phyloP scores from a whole-genome alignment of 2,888 invertebrate species.

The Cephus spinipes region DNA sequence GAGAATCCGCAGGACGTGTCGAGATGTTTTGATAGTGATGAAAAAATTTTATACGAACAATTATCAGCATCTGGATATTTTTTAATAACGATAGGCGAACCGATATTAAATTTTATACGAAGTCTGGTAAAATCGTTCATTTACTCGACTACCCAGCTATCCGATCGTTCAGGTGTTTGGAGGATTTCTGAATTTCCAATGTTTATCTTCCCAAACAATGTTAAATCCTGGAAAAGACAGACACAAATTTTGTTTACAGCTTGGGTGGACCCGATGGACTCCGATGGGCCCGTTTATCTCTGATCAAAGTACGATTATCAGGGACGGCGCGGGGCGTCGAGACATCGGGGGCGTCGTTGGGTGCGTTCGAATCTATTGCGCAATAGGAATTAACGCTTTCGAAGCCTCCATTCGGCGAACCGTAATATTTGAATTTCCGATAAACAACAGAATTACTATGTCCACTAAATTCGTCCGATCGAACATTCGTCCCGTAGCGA shows the following conservation, averaged over 20 bases:
- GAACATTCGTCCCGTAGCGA: rapidly evolving
- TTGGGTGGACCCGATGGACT: not conserved
- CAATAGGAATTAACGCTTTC: not conserved
- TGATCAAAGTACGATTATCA: not conserved
- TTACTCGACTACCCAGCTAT: not conserved
- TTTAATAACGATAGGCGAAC: not conserved
- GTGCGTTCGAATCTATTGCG: not conserved
- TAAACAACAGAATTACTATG: not conserved
- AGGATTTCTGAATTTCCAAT: not conserved
- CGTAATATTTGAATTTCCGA: not conserved
- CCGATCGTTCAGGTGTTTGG: not conserved
- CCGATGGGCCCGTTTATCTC: not conserved
- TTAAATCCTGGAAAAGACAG: not conserved
- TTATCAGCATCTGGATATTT: not conserved
- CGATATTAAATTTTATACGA: not conserved
- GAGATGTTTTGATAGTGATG: no score
- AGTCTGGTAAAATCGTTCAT: not conserved
- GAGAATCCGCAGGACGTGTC: no score
- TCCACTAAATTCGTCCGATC: not conserved
- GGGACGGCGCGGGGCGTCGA: not conserved
- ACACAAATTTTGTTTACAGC: not conserved
- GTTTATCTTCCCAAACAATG: not conserved
- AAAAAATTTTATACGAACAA: no score
- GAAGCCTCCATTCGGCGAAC: not conserved
- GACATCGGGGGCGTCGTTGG: not conserved